These are phyloP conservation scores for Drosophila borborema DNA, from an alignment of 2,888 invertebrate species.

Conservation along the genomic window DNA sequence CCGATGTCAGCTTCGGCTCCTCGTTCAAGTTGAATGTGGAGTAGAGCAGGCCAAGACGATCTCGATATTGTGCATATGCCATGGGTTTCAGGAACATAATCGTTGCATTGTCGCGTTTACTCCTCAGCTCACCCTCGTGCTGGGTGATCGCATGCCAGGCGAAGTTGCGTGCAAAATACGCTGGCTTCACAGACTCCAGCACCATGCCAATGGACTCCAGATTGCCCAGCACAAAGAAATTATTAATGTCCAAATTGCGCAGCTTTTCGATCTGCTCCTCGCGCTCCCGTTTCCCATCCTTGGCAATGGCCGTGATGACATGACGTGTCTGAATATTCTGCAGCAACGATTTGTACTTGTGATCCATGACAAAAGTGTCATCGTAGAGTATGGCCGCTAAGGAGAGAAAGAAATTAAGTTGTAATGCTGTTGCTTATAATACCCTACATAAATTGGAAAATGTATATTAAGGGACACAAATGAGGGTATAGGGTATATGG, in stretches of 20 bases:
- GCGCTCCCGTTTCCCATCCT: conserved; percentile 86
- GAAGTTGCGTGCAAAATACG: conserved; percentile 93
- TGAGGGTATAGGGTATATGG: no score
- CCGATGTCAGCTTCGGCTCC: conserved; percentile 91
- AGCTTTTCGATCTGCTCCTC: conserved; percentile 90
- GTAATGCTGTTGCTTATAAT: neutral
- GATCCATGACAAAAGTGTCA: conserved; percentile 95
- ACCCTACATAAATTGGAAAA: neutral
- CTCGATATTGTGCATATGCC: conserved; percentile 89
- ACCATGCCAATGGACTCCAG: conserved; percentile 89
- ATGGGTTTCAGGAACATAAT: conserved; percentile 91
- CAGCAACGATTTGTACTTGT: conserved; percentile 95
- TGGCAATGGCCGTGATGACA: conserved; percentile 90
- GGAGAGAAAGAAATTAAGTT: neutral
- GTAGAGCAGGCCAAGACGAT: conserved; percentile 89
- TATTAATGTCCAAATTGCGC: conserved; percentile 93
- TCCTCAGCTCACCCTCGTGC: conserved; percentile 90
- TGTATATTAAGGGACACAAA: neutral
- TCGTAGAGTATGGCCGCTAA: conserved; percentile 94
- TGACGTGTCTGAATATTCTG: conserved; percentile 96
- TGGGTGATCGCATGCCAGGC: conserved; percentile 95
- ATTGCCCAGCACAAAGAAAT: conserved; percentile 94
- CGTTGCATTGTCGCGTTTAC: conserved; percentile 91
- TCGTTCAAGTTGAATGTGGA: conserved; percentile 90
- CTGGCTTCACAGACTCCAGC: conserved; percentile 89